phyloP scores from a whole-genome alignment of 2,888 invertebrate species.

The Calliopum simillimum region DNA sequence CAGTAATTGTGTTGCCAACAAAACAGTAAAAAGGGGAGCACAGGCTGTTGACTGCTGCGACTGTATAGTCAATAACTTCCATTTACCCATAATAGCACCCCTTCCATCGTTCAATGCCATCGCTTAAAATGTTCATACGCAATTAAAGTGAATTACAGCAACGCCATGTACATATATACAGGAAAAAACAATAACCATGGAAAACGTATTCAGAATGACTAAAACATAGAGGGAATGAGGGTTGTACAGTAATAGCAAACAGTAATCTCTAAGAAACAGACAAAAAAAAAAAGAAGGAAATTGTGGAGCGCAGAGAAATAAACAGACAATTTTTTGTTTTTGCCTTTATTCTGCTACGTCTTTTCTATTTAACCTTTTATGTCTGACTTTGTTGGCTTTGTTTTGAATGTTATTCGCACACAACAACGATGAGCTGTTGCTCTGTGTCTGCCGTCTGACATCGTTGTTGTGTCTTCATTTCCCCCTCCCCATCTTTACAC shows the following conservation, averaged over 20 bases:
- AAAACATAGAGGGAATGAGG: no score
- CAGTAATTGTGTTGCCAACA: conserved; percentile 18
- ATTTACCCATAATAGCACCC: background rate
- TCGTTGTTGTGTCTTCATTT: background rate
- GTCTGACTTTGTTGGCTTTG: background rate
- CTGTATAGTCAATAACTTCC: background rate
- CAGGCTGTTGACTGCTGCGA: background rate
- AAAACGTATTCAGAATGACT: no score
- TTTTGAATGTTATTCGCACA: conserved; percentile 18
- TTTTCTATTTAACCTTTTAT: background rate
- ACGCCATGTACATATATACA: no score
- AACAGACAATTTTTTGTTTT: background rate
- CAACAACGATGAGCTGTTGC: background rate
- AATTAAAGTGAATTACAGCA: conserved; percentile 11
- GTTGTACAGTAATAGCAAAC: no score
- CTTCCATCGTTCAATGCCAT: conserved; percentile 18
- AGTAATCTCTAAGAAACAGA: background rate
- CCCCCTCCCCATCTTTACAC: no score
- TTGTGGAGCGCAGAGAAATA: background rate
- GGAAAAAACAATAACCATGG: no score
- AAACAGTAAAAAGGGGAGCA: background rate
- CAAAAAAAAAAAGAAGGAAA: conserved; percentile 12
- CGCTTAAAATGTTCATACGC: conserved; percentile 18
- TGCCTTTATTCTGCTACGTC: background rate
- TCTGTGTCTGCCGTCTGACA: background rate